phyloP scores from a whole-genome alignment of 2,797 vertebrate species.

The Enteromius thamalakanensis region DNA sequence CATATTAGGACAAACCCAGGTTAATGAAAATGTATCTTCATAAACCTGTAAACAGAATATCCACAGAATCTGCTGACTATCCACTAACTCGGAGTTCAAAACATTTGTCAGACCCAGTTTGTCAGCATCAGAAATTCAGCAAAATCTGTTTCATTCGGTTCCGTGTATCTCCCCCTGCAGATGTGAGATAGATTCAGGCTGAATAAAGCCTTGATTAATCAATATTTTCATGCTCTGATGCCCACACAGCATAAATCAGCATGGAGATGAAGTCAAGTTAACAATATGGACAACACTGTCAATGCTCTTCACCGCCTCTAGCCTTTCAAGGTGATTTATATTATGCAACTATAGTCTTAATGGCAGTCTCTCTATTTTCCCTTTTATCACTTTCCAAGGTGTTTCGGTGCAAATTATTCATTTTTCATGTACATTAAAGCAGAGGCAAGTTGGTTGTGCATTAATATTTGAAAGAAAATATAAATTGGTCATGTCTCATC shows the following conservation, averaged over 20 bases:
- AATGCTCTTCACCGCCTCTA: slow-evolving; percentile 28
- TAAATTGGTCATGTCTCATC: not conserved
- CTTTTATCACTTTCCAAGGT: slow-evolving; percentile 38
- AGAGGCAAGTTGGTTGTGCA: not conserved
- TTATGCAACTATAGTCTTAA: slow-evolving; percentile 21
- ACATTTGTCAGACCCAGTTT: not conserved
- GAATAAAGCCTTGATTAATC: slow-evolving; percentile 45
- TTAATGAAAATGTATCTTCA: slow-evolving; percentile 22
- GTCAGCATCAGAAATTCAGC: slow-evolving; percentile 28
- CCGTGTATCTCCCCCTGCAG: slow-evolving; percentile 17
- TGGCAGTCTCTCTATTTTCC: slow-evolving; percentile 13
- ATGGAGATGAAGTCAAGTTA: slow-evolving; percentile 42
- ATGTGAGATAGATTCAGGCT: slow-evolving; percentile 19
- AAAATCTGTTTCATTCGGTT: slow-evolving; percentile 8
- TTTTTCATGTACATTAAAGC: not conserved
- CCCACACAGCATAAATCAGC: slow-evolving; percentile 54
- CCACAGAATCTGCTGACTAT: slow-evolving; percentile 38
- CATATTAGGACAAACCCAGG: not conserved
- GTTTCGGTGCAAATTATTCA: not conserved
- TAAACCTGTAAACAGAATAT: not conserved
- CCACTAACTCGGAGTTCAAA: slow-evolving; percentile 19
- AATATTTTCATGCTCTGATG: slow-evolving; percentile 32
- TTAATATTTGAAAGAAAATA: not conserved
- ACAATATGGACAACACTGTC: slow-evolving; percentile 44
- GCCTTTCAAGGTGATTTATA: slow-evolving; percentile 53